Evolutionary conservation across 1,140 invertebrate species (phyloP).

Genomic region (Aphaenogaster rudis): DNA sequence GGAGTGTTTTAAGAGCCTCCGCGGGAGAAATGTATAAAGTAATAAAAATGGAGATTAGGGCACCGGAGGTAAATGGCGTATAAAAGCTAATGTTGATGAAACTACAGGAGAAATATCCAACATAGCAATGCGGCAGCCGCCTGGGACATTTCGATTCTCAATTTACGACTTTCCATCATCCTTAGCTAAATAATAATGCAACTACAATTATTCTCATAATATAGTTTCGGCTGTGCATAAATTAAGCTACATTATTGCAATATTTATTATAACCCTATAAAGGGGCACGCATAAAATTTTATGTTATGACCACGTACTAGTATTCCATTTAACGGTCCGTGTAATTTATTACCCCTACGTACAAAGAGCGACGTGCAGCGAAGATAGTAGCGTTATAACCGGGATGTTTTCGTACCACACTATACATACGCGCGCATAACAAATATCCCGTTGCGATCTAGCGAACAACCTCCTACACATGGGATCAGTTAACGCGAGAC

Average conservation of each 20-base stretch:
- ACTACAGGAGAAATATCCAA: background rate
- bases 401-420: conserved; percentile 13
- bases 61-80: conserved; percentile 26
- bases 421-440: conserved; percentile 18
- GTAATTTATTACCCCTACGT: conserved; percentile 42
- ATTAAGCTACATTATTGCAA: background rate
- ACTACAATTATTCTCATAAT: background rate
- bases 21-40: conserved; percentile 38
- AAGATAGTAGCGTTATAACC: conserved; percentile 23
- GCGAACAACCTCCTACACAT: conserved; percentile 9
- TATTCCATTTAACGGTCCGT: conserved; percentile 39
- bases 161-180: background rate
- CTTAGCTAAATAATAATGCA: background rate
- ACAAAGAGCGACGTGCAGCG: conserved; percentile 8
- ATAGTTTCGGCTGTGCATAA: background rate
- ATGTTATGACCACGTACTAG: background rate
- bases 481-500: conserved; percentile 40
- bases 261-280: background rate
- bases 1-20: conserved; percentile 37
- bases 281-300: conserved; percentile 31
- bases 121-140: background rate
- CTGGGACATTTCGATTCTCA: background rate
- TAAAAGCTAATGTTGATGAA: conserved; percentile 51
- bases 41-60: conserved; percentile 56
- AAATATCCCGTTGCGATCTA: conserved; percentile 42